Percentiles rank a stretch among this genome's conserved stretches.
Evolutionary conservation across 2,888 invertebrate species (phyloP).

Genomic region (Chymomyza amoena): DNA sequence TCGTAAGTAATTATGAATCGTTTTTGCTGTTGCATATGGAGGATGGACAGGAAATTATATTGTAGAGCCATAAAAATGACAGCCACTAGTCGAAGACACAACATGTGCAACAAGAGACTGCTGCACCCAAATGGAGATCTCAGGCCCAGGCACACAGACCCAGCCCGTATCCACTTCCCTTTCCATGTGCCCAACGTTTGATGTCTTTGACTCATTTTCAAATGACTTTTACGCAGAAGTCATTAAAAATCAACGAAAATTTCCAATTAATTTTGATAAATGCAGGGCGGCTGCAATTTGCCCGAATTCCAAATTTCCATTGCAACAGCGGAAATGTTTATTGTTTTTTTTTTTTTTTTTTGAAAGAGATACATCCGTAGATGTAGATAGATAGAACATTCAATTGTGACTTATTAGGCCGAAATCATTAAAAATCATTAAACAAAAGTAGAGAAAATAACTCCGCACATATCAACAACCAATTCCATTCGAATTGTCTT

Average conservation of each 20-base stretch:
- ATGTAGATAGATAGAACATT: constrained; percentile 13
- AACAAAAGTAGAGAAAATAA: constrained; percentile 19
- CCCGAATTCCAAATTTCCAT: constrained; percentile 15
- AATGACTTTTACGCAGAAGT: constrained; percentile 69
- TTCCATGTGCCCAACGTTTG: constrained; percentile 35
- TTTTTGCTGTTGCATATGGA: constrained; percentile 26
- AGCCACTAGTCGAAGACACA: constrained; percentile 29
- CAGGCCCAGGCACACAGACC: neutral
- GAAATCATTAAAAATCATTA: constrained; percentile 59
- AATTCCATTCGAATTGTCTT: constrained; percentile 27
- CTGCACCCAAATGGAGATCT: neutral
- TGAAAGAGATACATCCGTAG: constrained; percentile 4
- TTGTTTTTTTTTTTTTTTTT: constrained; percentile 49
- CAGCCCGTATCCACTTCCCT: constrained; percentile 46
- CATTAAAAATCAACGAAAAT: constrained; percentile 67
- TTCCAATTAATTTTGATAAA: constrained; percentile 72
- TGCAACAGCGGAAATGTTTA: constrained; percentile 52
- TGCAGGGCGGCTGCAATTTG: constrained; percentile 36
- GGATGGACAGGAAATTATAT: constrained; percentile 65
- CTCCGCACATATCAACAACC: constrained; percentile 10
- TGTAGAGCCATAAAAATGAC: constrained; percentile 61
- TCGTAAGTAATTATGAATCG: constrained; percentile 64
- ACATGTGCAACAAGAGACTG: neutral
- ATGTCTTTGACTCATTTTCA: constrained; percentile 21
- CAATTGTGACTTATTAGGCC: constrained; percentile 64